Conservation (phyloP, 1,140 invertebrate species). For the Zaprionus ghesquierei region DNA sequence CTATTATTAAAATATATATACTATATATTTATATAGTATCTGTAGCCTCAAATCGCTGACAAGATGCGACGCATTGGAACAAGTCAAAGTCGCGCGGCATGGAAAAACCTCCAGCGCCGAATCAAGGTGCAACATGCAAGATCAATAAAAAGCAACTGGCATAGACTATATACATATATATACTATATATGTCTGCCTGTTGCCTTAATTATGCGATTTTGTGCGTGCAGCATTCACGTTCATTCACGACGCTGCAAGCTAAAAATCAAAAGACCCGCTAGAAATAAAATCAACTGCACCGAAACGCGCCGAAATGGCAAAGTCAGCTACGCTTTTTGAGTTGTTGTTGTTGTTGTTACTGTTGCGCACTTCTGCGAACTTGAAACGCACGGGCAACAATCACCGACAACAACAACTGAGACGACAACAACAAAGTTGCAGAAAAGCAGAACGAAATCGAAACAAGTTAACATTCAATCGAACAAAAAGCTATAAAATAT, state of each 20-base stretch:
- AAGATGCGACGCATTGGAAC: slow-evolving; percentile 5
- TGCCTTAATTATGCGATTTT: slow-evolving; percentile 42
- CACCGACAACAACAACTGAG: slow-evolving; percentile 23
- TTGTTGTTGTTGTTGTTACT: neutral
- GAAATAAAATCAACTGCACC: slow-evolving; percentile 25
- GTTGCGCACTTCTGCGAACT: slow-evolving; percentile 29
- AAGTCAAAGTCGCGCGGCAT: slow-evolving; percentile 22
- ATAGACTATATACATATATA: neutral
- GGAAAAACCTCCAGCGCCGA: slow-evolving; percentile 34
- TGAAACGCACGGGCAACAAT: slow-evolving; percentile 41
- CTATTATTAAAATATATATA: slow-evolving; percentile 1
- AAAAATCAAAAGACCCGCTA: slow-evolving; percentile 29
- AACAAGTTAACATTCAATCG: slow-evolving; percentile 81
- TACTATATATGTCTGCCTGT: neutral
- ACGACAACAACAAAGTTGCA: slow-evolving; percentile 46
- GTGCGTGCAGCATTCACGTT: slow-evolving; percentile 50
- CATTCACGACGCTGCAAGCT: neutral
- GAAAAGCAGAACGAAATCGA: slow-evolving; percentile 73
- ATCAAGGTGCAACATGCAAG: slow-evolving; percentile 58
- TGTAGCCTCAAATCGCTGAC: neutral
- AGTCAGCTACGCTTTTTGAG: slow-evolving; percentile 4
- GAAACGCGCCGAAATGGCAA: slow-evolving; percentile 40
- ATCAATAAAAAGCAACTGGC: slow-evolving; percentile 42
- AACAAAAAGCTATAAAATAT: slow-evolving; percentile 80
- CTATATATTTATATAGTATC: neutral